phyloP scores from a whole-genome alignment of 2,888 invertebrate genomes.

The Orchestes rusci region DNA sequence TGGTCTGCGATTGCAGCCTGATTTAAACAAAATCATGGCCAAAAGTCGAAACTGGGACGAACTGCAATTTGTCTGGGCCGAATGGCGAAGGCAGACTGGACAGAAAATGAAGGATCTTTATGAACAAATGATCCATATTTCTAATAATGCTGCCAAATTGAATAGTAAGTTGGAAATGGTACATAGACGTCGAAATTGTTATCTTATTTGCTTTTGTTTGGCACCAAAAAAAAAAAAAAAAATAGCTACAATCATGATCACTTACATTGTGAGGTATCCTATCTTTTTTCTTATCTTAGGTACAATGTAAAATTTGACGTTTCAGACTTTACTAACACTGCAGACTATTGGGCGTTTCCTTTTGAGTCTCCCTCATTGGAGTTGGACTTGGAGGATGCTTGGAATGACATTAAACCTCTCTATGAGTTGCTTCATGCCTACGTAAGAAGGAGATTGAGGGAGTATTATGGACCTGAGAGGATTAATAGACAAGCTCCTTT shows the following conservation, averaged over 20 bases:
- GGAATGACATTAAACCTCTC: constrained; percentile 78
- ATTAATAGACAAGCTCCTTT: constrained; percentile 73
- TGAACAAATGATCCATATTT: constrained; percentile 70
- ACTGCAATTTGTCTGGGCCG: constrained; percentile 79
- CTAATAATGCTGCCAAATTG: constrained; percentile 70
- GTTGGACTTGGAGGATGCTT: constrained; percentile 71
- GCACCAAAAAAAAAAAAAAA: too few species aligned
- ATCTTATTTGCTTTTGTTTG: too few species aligned
- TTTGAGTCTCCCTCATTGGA: constrained; percentile 74
- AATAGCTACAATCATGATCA: too few species aligned
- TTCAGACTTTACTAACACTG: constrained; percentile 77
- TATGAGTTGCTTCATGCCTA: constrained; percentile 87
- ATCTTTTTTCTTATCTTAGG: too few species aligned
- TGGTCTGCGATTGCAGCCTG: constrained; percentile 73
- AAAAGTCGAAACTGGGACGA: constrained; percentile 81
- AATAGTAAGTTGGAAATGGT: constrained; percentile 62
- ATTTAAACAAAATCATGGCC: constrained; percentile 71
- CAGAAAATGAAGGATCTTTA: constrained; percentile 71
- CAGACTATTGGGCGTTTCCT: constrained; percentile 83
- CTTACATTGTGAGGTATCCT: too few species aligned
- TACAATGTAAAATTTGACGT: too few species aligned
- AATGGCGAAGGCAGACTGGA: constrained; percentile 83
- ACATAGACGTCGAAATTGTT: too few species aligned
- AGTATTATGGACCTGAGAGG: constrained; percentile 77
- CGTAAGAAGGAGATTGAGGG: constrained; percentile 73